These are phyloP conservation scores for Lasiurus borealis DNA, from an alignment of 2,113 vertebrate genomes.

Conservation along the genomic window DNA sequence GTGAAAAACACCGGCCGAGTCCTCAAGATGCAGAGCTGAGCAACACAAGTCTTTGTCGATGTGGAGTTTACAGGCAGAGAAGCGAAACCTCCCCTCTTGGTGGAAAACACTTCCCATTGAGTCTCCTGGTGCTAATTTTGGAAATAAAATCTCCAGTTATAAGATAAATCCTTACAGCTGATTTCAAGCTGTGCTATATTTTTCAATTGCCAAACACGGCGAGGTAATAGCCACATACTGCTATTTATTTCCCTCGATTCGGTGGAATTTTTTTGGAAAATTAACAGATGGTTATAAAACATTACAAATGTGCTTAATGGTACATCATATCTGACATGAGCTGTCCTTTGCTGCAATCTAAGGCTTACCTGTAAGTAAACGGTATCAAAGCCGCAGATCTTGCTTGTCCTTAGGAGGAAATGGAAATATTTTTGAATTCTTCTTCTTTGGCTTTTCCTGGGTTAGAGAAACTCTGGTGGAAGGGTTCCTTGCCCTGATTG, in stretches of 20 bases:
- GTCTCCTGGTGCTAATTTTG: neutral
- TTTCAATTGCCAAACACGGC: slow-evolving; percentile 38
- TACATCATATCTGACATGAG: neutral
- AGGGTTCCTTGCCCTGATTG: neutral
- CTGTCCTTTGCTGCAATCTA: neutral
- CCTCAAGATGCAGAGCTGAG: neutral
- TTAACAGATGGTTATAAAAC: neutral
- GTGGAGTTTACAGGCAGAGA: neutral
- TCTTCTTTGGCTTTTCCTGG: neutral
- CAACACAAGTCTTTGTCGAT: neutral
- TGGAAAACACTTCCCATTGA: neutral
- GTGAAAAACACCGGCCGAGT: neutral
- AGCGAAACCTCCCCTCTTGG: neutral
- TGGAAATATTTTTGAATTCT: neutral
- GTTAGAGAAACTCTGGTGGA: neutral
- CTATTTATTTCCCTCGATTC: slow-evolving; percentile 47
- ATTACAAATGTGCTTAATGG: neutral
- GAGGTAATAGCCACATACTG: neutral
- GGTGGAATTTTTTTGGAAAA: neutral
- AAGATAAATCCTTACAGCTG: slow-evolving; percentile 10
- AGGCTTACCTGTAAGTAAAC: neutral
- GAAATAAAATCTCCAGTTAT: slow-evolving; percentile 41
- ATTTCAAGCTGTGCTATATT: neutral
- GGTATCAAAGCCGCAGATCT: neutral
- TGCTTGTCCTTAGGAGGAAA: neutral